Evolutionary conservation across 2,888 invertebrate genomes (phyloP).

Genomic region (Allolobophora icterica): DNA sequence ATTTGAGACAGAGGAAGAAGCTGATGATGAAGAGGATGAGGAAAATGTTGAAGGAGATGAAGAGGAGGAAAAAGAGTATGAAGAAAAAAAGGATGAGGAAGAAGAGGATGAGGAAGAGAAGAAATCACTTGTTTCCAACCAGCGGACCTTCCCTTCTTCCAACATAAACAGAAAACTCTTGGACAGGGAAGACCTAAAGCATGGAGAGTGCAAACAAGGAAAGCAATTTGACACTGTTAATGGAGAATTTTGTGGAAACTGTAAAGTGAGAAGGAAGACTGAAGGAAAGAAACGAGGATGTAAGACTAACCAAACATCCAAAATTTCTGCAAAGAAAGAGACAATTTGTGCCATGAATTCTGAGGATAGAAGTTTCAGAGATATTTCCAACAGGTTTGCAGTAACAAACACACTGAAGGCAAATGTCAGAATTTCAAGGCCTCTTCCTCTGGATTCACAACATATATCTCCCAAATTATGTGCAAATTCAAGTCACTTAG

Average conservation of each 20-base stretch:
- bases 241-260: background rate
- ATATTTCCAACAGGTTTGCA: background rate
- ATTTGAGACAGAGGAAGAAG: background rate
- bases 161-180: background rate
- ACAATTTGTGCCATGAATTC: background rate
- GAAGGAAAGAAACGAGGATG: background rate
- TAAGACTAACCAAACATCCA: background rate
- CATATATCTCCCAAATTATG: background rate
- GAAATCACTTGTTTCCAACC: background rate
- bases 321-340: background rate
- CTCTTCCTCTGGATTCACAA: background rate
- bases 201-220: background rate
- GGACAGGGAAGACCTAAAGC: background rate
- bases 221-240: background rate
- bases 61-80: background rate
- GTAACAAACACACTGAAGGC: background rate
- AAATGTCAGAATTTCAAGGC: background rate
- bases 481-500: background rate
- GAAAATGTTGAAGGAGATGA: background rate
- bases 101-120: background rate
- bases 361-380: background rate
- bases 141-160: no score
- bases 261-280: background rate
- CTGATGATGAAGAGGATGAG: background rate
- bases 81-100: no score